Evolutionary conservation across 2,797 vertebrate species (phyloP).

Genomic region (Gobionotothen gibberifrons): DNA sequence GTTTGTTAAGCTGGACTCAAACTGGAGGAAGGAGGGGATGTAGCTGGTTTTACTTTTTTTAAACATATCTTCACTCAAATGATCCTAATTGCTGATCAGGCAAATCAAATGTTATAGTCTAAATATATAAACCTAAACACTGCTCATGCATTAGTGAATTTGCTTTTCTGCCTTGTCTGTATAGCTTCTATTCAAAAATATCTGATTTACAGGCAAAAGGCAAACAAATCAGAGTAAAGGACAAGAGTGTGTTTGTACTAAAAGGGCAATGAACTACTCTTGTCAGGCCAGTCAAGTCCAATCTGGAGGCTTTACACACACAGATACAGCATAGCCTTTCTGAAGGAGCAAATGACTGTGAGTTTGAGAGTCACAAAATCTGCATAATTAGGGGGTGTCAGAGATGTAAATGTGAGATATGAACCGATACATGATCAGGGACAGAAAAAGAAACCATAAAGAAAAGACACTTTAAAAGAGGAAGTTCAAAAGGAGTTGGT

Average conservation of each 20-base stretch:
- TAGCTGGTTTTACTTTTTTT: neutral
- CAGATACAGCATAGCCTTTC: too few relatives aligned
- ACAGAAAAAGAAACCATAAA: slow-evolving; percentile 31
- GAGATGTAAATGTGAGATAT: slow-evolving; percentile 24
- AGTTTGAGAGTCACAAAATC: neutral
- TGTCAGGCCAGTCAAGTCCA: neutral
- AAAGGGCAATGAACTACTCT: slow-evolving; percentile 8
- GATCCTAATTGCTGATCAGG: neutral
- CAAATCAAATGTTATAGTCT: neutral
- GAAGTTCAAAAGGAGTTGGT: slow-evolving; percentile 52
- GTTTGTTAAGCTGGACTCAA: slow-evolving; percentile 12
- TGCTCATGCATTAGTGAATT: neutral
- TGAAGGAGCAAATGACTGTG: neutral
- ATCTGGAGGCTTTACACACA: neutral
- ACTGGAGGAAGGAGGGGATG: neutral
- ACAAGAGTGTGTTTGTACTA: slow-evolving; percentile 2
- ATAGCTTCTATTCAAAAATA: neutral
- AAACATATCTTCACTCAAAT: neutral
- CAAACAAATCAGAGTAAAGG: neutral
- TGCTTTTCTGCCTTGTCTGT: neutral
- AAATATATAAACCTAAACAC: neutral
- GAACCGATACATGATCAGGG: neutral
- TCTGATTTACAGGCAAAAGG: neutral
- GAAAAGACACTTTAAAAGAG: slow-evolving; percentile 50
- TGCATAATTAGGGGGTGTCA: neutral